These are phyloP conservation scores for Amblyteles armatorius DNA, from an alignment of 2,888 invertebrate species.

Conservation along the genomic window DNA sequence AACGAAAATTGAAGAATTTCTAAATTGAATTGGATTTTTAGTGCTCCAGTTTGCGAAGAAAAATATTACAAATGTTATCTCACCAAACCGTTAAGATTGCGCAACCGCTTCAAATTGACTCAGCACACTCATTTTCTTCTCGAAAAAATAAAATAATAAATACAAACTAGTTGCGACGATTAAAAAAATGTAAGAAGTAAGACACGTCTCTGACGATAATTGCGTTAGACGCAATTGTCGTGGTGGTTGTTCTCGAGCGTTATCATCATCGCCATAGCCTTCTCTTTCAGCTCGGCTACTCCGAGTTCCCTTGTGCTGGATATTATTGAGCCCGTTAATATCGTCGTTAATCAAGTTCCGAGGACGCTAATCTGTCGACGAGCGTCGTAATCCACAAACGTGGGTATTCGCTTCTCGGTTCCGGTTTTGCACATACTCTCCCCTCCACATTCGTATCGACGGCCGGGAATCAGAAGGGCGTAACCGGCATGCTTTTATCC, in stretches of 20 bases:
- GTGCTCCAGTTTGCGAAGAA: neutral
- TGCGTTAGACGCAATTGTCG: neutral
- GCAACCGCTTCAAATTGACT: neutral
- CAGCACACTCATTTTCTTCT: neutral
- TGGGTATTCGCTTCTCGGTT: slow-evolving; percentile 54
- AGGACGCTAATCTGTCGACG: slow-evolving; percentile 64
- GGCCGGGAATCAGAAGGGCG: neutral
- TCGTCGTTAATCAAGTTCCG: slow-evolving; percentile 66
- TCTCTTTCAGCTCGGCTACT: slow-evolving; percentile 32
- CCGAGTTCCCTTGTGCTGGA: slow-evolving; percentile 48
- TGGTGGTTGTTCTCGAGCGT: slow-evolving; percentile 17
- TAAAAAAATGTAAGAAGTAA: neutral
- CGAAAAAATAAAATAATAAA: neutral
- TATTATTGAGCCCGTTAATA: slow-evolving; percentile 65
- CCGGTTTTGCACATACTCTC: slow-evolving; percentile 34
- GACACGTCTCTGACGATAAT: neutral
- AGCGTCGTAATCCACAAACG: slow-evolving; percentile 62
- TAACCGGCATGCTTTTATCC: neutral
- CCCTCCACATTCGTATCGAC: slow-evolving; percentile 8
- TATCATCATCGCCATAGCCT: slow-evolving; percentile 39
- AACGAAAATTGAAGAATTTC: neutral
- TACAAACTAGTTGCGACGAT: neutral
- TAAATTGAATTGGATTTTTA: neutral
- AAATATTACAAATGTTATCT: neutral
- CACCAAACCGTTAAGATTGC: neutral